phyloP scores from a whole-genome alignment of 2,888 invertebrate genomes.

The Agriopis marginaria region DNA sequence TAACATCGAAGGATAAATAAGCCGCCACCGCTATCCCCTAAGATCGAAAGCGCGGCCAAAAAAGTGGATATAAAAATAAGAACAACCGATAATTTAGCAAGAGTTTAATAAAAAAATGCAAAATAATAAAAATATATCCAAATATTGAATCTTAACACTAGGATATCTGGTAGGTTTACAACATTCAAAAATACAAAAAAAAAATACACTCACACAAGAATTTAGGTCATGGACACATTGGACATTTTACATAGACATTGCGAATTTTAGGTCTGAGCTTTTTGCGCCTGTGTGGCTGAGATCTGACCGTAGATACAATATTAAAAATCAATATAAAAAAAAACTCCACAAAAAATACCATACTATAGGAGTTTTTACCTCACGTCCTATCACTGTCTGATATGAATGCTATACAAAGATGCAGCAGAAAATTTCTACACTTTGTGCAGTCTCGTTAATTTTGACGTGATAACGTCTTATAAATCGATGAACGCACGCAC shows the following conservation, averaged over 20 bases:
- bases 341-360: background rate
- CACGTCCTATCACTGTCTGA: background rate
- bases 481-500: too few species aligned
- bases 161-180: slow-evolving; percentile 75
- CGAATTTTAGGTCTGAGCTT: background rate
- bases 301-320: slow-evolving; percentile 7
- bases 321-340: background rate
- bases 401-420: background rate
- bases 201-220: slow-evolving; percentile 72
- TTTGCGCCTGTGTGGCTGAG: background rate
- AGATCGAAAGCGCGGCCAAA: too few species aligned
- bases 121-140: slow-evolving; percentile 85
- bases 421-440: too few species aligned
- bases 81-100: slow-evolving; percentile 76
- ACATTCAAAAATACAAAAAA: slow-evolving; percentile 78
- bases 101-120: slow-evolving; percentile 87
- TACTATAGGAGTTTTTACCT: background rate
- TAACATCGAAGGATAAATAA: too few species aligned
- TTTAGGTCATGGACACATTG: slow-evolving; percentile 17
- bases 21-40: too few species aligned
- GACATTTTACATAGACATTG: background rate
- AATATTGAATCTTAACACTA: slow-evolving; percentile 84
- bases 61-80: slow-evolving; percentile 43
- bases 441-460: too few species aligned
- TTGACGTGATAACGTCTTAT: too few species aligned